These are phyloP conservation scores for Parus major DNA, from an alignment of 2,113 vertebrate genomes.

Conservation along the genomic window DNA sequence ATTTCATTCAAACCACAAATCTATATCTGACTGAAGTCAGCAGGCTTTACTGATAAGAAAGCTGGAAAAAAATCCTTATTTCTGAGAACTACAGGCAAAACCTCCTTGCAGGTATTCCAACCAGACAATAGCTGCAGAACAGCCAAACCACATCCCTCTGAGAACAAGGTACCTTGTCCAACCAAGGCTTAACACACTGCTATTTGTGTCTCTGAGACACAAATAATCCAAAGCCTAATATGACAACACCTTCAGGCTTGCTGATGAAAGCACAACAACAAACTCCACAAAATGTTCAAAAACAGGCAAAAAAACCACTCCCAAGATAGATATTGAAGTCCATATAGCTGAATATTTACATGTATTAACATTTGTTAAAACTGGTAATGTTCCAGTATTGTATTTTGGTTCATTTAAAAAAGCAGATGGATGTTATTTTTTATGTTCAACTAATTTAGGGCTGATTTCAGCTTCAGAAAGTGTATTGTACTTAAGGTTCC, in stretches of 20 bases:
- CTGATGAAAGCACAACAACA: not conserved
- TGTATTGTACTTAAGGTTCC: not conserved
- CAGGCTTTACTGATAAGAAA: not conserved
- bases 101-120: not conserved
- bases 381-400: not conserved
- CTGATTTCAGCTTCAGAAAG: not conserved
- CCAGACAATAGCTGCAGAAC: not conserved
- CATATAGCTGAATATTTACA: not conserved
- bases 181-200: not conserved
- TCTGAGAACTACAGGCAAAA: not conserved
- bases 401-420: not conserved
- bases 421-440: not conserved
- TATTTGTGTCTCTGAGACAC: not conserved
- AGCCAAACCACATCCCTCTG: not conserved
- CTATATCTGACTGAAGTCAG: not conserved
- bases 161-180: not conserved
- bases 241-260: not conserved
- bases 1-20: not conserved
- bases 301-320: not conserved
- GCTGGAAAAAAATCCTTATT: not conserved
- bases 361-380: not conserved
- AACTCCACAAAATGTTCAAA: not conserved
- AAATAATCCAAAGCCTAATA: not conserved
- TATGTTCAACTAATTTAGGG: not conserved
- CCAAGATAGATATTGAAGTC: not conserved